These are phyloP conservation scores for Nemoura dubitans DNA, from an alignment of 2,888 invertebrate genomes.

Conservation along the genomic window DNA sequence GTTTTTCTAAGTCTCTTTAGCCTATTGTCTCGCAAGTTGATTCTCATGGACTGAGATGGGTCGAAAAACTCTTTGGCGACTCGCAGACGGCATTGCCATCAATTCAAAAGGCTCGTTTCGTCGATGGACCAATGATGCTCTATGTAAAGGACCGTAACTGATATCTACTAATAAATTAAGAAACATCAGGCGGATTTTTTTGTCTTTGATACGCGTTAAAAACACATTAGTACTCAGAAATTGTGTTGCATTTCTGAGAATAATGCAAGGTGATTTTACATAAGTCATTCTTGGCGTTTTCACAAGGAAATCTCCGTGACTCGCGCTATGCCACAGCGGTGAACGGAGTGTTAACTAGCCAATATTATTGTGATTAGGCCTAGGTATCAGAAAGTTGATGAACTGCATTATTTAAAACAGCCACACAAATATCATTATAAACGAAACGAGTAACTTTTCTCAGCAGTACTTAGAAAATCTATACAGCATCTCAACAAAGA, in stretches of 20 bases:
- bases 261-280: slow-evolving; percentile 30
- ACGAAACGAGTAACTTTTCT: background rate
- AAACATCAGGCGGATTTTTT: slow-evolving; percentile 31
- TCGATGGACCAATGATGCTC: slow-evolving; percentile 36
- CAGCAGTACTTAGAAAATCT: background rate
- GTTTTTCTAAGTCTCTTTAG: slow-evolving; percentile 39
- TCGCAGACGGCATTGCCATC: slow-evolving; percentile 37
- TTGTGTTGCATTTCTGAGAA: slow-evolving; percentile 30
- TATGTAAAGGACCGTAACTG: slow-evolving; percentile 31
- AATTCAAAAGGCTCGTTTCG: slow-evolving; percentile 36
- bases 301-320: slow-evolving; percentile 27
- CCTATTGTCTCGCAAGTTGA: slow-evolving; percentile 43
- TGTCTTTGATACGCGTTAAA: slow-evolving; percentile 34
- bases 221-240: slow-evolving; percentile 34
- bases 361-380: background rate
- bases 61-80: slow-evolving; percentile 43
- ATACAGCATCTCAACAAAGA: background rate
- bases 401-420: background rate
- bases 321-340: background rate
- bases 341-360: background rate
- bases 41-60: slow-evolving; percentile 41
- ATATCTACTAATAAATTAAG: slow-evolving; percentile 36
- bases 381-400: background rate
- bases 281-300: slow-evolving; percentile 26
- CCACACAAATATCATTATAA: background rate